phyloP scores from a whole-genome alignment of 2,888 invertebrate genomes.

The Brassicogethes aeneus region DNA sequence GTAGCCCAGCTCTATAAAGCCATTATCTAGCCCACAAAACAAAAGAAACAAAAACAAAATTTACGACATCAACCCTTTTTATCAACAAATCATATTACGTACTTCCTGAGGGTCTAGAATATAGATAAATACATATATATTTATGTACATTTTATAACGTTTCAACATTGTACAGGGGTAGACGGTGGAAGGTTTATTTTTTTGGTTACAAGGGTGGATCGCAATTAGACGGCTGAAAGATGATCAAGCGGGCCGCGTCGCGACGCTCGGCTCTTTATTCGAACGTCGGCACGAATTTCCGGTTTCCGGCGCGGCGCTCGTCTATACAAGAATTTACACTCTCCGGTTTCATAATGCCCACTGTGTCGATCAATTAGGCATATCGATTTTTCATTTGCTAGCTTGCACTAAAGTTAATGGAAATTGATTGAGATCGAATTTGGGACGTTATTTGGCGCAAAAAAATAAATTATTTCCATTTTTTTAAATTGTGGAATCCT shows the following conservation, averaged over 20 bases:
- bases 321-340: slow-evolving; percentile 44
- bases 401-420: no score
- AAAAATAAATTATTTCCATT: no score
- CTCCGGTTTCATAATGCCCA: slow-evolving; percentile 38
- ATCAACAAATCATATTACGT: slow-evolving; percentile 11
- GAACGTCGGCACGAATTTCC: slow-evolving; percentile 41
- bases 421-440: no score
- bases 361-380: slow-evolving; percentile 22
- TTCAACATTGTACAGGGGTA: background rate
- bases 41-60: background rate
- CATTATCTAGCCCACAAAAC: background rate
- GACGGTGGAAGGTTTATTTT: background rate
- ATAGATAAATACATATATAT: slow-evolving; percentile 1
- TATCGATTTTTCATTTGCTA: slow-evolving; percentile 12
- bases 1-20: no score
- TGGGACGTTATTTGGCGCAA: no score
- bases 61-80: slow-evolving; percentile 5
- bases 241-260: slow-evolving; percentile 30
- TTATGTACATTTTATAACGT: background rate
- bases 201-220: slow-evolving; percentile 20
- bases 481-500: no score
- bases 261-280: slow-evolving; percentile 37
- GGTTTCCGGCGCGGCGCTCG: slow-evolving; percentile 40
- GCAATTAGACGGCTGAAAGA: slow-evolving; percentile 39
- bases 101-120: background rate